Conservation (phyloP, 2,113 vertebrate genomes). For the Dicrurus megarhynchus region DNA sequence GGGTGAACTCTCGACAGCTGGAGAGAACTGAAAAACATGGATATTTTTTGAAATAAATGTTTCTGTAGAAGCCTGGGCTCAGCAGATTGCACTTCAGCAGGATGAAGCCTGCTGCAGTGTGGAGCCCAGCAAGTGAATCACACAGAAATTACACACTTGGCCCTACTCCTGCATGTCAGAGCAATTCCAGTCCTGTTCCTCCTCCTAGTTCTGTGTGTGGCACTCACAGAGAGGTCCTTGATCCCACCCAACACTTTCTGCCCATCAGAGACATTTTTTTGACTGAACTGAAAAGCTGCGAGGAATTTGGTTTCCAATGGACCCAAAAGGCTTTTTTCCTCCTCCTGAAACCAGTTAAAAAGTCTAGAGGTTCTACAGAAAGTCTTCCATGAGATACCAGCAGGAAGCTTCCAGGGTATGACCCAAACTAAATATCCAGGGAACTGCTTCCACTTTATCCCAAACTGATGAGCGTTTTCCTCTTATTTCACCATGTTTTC, state of each 20-base stretch:
- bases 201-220: neutral
- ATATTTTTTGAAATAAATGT: neutral
- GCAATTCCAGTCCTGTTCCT: neutral
- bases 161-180: neutral
- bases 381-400: neutral
- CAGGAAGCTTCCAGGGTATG: neutral
- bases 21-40: neutral
- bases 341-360: neutral
- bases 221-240: neutral
- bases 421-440: neutral
- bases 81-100: neutral
- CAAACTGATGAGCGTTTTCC: neutral
- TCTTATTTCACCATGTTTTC: neutral
- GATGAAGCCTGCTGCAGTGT: neutral
- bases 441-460: neutral
- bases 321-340: neutral
- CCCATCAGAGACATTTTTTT: neutral
- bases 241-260: neutral
- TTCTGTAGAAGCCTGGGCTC: neutral
- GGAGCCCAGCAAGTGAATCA: neutral
- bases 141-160: neutral
- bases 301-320: neutral
- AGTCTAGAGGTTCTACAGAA: neutral
- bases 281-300: neutral
- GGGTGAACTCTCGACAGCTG: neutral